Evolutionary conservation across 2,888 invertebrate species (phyloP).

Genomic region (Dioctria rufipes): DNA sequence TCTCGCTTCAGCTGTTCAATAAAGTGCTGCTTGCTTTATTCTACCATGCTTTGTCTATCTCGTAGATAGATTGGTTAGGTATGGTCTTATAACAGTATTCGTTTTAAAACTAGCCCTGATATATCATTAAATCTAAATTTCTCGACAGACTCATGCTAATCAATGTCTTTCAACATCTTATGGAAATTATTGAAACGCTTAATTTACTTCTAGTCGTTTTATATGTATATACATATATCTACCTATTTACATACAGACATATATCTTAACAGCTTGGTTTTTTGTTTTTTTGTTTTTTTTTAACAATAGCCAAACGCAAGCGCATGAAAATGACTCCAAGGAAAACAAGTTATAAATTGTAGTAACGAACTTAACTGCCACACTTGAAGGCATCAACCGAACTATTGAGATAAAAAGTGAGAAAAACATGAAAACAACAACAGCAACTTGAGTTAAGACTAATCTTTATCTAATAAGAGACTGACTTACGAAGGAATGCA

Average conservation of each 20-base stretch:
- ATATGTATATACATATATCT: background rate
- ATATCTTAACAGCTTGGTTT: too few species aligned
- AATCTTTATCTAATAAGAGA: conserved; percentile 43
- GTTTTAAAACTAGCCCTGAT: background rate
- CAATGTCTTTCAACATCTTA: conserved; percentile 36
- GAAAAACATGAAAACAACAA: conserved; percentile 9
- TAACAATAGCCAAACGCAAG: conserved; percentile 16
- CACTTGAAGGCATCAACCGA: conserved; percentile 15
- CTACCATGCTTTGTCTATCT: background rate
- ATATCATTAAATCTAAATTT: conserved; percentile 15
- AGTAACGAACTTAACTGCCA: conserved; percentile 31
- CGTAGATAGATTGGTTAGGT: background rate
- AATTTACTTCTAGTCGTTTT: conserved; percentile 30
- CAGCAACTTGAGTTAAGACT: conserved; percentile 2
- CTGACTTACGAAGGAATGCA: conserved; percentile 5
- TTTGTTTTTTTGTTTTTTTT: background rate
- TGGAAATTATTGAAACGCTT: conserved; percentile 50
- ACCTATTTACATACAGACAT: too few species aligned
- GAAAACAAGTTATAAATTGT: conserved; percentile 42
- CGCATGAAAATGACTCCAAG: conserved; percentile 33
- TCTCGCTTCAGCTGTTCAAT: background rate
- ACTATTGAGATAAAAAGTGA: conserved; percentile 23
- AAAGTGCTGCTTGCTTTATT: background rate
- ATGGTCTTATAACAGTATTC: background rate
- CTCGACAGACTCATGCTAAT: conserved; percentile 7